These are phyloP conservation scores for Albula glossodonta DNA, from an alignment of 2,113 vertebrate species.

Conservation along the genomic window DNA sequence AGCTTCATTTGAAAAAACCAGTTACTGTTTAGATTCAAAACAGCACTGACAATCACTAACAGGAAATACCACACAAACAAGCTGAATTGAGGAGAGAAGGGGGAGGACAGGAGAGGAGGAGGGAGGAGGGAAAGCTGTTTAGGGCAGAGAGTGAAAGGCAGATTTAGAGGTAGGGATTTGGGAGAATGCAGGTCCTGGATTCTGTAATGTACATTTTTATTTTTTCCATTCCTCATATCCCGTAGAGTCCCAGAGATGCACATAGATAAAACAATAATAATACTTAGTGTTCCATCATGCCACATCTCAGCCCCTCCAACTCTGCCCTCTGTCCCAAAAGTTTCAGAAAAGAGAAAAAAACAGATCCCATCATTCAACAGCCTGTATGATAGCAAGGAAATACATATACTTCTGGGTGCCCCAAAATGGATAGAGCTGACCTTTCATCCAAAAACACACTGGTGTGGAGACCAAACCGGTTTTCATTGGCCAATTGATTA, in stretches of 20 bases:
- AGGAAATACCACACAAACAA: conserved; percentile 1
- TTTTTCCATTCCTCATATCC: too few relatives aligned
- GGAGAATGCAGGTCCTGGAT: too few relatives aligned
- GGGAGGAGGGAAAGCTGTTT: background rate
- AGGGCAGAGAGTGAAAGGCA: background rate
- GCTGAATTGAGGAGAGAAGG: background rate
- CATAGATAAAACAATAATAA: too few relatives aligned
- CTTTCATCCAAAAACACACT: background rate
- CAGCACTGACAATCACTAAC: conserved; percentile 3
- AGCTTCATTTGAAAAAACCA: background rate
- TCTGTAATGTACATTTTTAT: too few relatives aligned
- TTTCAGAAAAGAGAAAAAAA: too few relatives aligned
- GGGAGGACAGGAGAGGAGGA: too few relatives aligned
- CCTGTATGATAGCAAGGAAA: background rate
- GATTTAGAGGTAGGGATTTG: too few relatives aligned
- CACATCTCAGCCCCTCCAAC: background rate
- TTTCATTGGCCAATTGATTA: background rate
- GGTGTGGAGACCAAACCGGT: background rate
- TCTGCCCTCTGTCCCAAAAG: background rate
- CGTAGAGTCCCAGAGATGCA: too few relatives aligned
- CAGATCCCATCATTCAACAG: background rate
- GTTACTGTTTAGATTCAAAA: background rate
- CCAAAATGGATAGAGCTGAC: background rate
- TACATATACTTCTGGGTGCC: background rate
- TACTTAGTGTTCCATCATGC: background rate